phyloP scores from a whole-genome alignment of 2,888 invertebrate genomes.

The Rhagonycha fulva region DNA sequence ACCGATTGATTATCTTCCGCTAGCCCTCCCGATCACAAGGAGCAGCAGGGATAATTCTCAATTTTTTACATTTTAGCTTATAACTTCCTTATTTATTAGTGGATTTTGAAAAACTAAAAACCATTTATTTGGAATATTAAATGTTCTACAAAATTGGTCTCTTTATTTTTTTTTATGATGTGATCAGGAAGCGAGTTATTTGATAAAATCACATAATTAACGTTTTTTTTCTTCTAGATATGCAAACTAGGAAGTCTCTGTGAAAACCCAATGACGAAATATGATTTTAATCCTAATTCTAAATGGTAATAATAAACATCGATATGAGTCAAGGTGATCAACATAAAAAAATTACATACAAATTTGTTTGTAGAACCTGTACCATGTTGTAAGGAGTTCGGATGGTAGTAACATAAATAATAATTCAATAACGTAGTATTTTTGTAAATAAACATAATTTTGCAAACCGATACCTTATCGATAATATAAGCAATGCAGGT shows the following conservation, averaged over 20 bases:
- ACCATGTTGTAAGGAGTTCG: background rate
- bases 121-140: background rate
- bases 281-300: background rate
- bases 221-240: background rate
- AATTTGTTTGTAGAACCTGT: background rate
- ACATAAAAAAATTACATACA: background rate
- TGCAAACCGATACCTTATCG: constrained; percentile 16
- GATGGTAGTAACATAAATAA: background rate
- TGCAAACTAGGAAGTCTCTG: background rate
- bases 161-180: background rate
- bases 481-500: constrained; percentile 25
- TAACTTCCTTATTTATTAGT: background rate
- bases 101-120: background rate
- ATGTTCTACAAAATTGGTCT: background rate
- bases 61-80: background rate
- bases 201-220: background rate
- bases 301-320: background rate
- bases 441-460: constrained; percentile 12
- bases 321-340: background rate
- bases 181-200: background rate
- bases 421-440: background rate
- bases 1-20: no score
- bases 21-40: no score
- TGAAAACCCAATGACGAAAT: background rate
- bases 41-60: background rate